Evolutionary conservation across 2,888 invertebrate species (phyloP), one percentile per base, ranked within the genome.

Genomic region (Aquatica leii): DNA sequence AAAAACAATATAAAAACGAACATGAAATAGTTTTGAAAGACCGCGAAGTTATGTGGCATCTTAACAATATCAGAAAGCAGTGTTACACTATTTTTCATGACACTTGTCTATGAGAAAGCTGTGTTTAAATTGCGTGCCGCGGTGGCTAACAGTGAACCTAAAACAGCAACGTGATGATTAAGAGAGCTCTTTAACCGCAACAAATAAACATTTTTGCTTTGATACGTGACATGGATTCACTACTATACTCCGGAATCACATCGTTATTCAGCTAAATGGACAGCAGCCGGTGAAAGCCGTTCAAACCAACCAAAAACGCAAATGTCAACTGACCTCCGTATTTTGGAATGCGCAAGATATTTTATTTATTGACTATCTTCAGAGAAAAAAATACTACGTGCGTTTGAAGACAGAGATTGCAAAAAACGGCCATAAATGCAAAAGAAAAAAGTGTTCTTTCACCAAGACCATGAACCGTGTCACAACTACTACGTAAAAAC

Each of bases 221-320:
- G 11, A 78, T 24, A 80, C 70, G 76, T 80, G 76, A 78, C 76
- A 37, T 78, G 76, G 75, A 72, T 80, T 43, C 73, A 77, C 59
- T 66, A 73, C 56, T 74, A 69, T 62, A 75, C 70, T 14, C 73
- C 75, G 59, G 75, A 77, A 62, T 71, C 73, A 40, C 77, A 77
- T 57, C 14, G 31, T n/a, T 46, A 59, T 46, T 66, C 56, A 59
- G 56, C 49, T 59, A 49, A 61, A 49, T 61, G 61, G 61, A 61
- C 57, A 48, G 49, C 57, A 61, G 48, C 55, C 41, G 48, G 46
- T 43, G 46, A 59, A 57, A 12, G 17, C 41, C 56, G 34, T 58
- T 48, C 57, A 58, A 61, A 61, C 56, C 57, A 6, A 24, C 24
- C 24, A 24, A 24, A 24, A 24, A 24, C 24, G 24, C 4, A 24